Percentiles rank a stretch among this genome's conserved stretches.
Evolutionary conservation across 1,140 invertebrate species (phyloP).

Genomic region (Idris sp.): DNA sequence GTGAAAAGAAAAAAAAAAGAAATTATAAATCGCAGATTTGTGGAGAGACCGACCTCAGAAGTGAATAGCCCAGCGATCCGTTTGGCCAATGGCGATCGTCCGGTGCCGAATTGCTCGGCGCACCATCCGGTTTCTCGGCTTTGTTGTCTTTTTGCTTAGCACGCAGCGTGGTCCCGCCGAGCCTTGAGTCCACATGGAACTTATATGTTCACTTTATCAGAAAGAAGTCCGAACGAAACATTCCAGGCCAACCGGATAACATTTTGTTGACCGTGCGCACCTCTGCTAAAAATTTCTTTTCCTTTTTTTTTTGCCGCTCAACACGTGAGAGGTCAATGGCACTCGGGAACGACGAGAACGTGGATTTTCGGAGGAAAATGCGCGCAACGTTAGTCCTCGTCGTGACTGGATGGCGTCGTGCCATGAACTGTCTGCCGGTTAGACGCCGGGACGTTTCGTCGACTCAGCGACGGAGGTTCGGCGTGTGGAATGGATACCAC

Average conservation of each 20-base stretch:
- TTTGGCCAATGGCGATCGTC: slow-evolving; percentile 40
- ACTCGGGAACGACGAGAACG: slow-evolving; percentile 17
- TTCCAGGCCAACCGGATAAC: slow-evolving; percentile 14
- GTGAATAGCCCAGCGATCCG: slow-evolving; percentile 33
- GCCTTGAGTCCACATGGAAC: slow-evolving; percentile 43
- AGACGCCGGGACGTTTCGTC: slow-evolving; percentile 46
- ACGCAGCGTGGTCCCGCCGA: slow-evolving; percentile 33
- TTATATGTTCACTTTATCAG: slow-evolving; percentile 44
- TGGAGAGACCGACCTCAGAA: slow-evolving; percentile 39
- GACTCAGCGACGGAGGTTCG: too few relatives aligned
- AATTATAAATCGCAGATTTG: too few relatives aligned
- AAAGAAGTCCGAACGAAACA: slow-evolving; percentile 41
- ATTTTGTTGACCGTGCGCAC: slow-evolving; percentile 15
- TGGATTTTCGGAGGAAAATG: slow-evolving; percentile 9
- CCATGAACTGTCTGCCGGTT: slow-evolving; percentile 55
- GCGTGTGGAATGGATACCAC: too few relatives aligned
- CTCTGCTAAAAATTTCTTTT: too few relatives aligned
- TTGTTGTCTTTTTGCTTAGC: slow-evolving; percentile 33
- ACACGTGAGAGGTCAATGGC: slow-evolving; percentile 24
- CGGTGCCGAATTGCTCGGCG: slow-evolving; percentile 33
- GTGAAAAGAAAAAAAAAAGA: too few relatives aligned
- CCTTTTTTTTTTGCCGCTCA: too few relatives aligned
- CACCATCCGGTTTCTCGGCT: slow-evolving; percentile 55
- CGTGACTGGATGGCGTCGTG: slow-evolving; percentile 44
- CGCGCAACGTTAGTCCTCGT: slow-evolving; percentile 10